Evolutionary conservation across 1,140 invertebrate species (phyloP), one percentile per base, ranked within the genome.

Genomic region (Ladona fulva): DNA sequence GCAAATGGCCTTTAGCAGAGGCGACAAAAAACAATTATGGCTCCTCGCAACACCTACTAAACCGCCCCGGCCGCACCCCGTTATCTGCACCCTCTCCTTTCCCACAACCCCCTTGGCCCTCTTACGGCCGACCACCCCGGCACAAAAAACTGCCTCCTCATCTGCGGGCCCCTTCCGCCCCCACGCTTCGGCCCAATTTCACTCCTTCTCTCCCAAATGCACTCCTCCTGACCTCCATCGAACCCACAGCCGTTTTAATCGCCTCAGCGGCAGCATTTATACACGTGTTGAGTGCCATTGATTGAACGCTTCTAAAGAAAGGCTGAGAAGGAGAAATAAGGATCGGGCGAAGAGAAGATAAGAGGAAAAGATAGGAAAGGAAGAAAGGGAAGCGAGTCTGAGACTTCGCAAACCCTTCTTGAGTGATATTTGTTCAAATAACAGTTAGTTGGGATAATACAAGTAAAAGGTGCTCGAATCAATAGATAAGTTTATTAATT

Each of bases 1-100:
- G 52, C 52, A 66, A 66, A 66, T 66, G 52, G 52, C 52, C 52
- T 66, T 66, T 66, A 66, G 52, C 52, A 16, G 52, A 66, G 52
- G 52, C 52, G 52, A 66, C 52, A 66, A 66, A 66, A 66, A 66
- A 66, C 52, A 66, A 66, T 66, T 66, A 66, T 66, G 52, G 52
- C 52, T 66, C 52, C n/a, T 66, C 52, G 52, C 52, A 66, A 66
- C 52, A 66, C 52, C 52, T 66, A 16, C 52, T 66, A 66, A 66
- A 66, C 16, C n/a, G 52, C 52, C 14, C 16, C 52, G n/a, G 52
- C 52, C 52, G 52, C 52, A 66, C 52, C 52, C 52, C 52, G 52
- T 66, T 66, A 66, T 66, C 52, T 66, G 14, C 52, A 22, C n/a
- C 52, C 52, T 3, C 52, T 66, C 52, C 5, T 19, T 22, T 22